phyloP scores from a whole-genome alignment of 1,140 invertebrate species.

The Oreohelix idahoensis region DNA sequence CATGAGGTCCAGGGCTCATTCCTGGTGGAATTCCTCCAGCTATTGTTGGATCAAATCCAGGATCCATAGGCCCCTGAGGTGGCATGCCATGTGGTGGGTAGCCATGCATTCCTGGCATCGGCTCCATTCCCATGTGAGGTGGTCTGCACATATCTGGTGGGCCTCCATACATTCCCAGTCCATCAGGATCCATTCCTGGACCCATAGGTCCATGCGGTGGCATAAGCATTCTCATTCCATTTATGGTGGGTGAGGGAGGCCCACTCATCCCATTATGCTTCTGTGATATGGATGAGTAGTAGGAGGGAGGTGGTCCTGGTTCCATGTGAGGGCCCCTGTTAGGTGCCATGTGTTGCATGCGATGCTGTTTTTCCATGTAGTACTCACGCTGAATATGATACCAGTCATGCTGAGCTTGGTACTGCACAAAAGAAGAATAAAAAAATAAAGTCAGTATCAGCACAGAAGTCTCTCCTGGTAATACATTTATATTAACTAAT shows the following conservation, averaged over 20 bases:
- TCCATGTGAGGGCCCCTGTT: constrained; percentile 39
- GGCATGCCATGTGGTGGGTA: constrained; percentile 44
- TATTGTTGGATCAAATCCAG: constrained; percentile 53
- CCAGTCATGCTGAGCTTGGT: constrained; percentile 78
- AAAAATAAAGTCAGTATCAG: neutral
- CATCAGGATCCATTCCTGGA: constrained; percentile 37
- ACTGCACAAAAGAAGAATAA: constrained; percentile 41
- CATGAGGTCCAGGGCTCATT: constrained; percentile 75
- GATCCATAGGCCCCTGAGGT: constrained; percentile 50
- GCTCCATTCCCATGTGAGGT: constrained; percentile 50
- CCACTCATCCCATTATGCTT: constrained; percentile 53
- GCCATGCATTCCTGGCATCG: constrained; percentile 47
- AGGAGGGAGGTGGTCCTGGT: constrained; percentile 63
- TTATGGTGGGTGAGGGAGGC: constrained; percentile 29
- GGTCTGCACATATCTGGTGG: constrained; percentile 47
- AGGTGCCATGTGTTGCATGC: constrained; percentile 53
- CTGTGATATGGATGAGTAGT: constrained; percentile 67
- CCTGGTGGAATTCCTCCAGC: constrained; percentile 53
- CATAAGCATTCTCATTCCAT: constrained; percentile 40
- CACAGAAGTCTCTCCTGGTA: too few species aligned
- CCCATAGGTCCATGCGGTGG: constrained; percentile 31
- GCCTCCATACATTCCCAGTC: constrained; percentile 44
- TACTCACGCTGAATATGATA: constrained; percentile 83
- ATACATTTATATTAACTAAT: too few species aligned
- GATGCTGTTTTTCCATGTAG: constrained; percentile 71